These are phyloP conservation scores for Pseudorhiza aurosa DNA, from an alignment of 30 jellyfish, hydroid and myxozoan species.

Conservation along the genomic window DNA sequence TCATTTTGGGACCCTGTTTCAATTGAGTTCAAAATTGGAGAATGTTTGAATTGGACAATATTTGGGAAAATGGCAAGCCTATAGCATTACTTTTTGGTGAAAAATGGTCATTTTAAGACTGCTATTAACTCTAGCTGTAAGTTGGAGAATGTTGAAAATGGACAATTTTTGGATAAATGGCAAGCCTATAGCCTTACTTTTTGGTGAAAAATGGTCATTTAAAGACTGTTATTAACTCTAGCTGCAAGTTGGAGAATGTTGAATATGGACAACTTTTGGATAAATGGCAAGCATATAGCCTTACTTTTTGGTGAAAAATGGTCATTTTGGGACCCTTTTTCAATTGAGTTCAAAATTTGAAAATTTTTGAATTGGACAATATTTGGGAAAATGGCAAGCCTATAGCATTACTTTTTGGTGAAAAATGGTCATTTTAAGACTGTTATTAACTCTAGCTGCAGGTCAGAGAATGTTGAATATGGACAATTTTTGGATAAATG, in stretches of 20 bases:
- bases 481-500: not conserved
- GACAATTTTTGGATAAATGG: not conserved
- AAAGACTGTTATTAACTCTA: no score
- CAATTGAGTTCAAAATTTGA: no score
- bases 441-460: no score
- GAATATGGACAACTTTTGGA: not conserved
- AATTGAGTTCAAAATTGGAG: no score
- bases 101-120: not conserved
- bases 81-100: slow-evolving; percentile 1
- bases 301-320: not conserved
- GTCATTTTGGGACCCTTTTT: not conserved
- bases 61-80: slow-evolving; percentile 11
- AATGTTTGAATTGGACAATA: no score
- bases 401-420: not conserved
- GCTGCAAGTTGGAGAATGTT: not conserved
- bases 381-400: not conserved
- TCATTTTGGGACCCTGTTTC: not conserved
- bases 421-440: not conserved
- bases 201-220: not conserved
- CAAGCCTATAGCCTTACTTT: slow-evolving; percentile 7
- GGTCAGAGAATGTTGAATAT: no score
- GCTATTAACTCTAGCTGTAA: not conserved
- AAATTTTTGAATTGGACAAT: no score
- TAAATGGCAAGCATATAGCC: not conserved
- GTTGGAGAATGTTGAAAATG: no score